A percentile compares a stretch with the other conserved stretches of the same genome.
Conservation (phyloP, 2,113 vertebrate species). For the Mastomys natalensis region DNA sequence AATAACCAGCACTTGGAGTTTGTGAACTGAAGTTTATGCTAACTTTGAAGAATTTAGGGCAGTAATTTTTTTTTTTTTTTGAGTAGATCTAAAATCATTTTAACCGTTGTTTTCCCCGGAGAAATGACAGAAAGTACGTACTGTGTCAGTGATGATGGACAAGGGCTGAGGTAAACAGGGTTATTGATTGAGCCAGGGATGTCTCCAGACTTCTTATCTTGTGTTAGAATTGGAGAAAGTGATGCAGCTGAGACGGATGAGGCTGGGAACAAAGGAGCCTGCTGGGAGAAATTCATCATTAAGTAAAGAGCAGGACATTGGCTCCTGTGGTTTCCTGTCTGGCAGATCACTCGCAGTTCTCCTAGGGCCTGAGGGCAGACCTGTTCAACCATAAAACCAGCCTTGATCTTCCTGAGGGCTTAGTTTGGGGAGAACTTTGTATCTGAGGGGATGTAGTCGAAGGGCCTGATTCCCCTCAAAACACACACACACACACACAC, state of each 20-base stretch:
- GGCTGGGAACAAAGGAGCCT: neutral
- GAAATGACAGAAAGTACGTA: neutral
- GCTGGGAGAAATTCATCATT: neutral
- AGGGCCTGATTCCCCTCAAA: neutral
- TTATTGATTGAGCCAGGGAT: neutral
- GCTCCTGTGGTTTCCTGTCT: neutral
- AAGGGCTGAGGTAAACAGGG: neutral
- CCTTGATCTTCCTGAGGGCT: neutral
- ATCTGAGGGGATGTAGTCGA: accelerated
- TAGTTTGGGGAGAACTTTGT: neutral
- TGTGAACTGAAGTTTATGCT: neutral
- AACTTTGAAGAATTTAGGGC: slow-evolving; percentile 1
- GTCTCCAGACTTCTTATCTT: neutral
- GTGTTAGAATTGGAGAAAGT: neutral
- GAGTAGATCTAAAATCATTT: slow-evolving; percentile 24
- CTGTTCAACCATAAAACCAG: accelerated
- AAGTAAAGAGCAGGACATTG: neutral
- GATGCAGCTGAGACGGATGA: neutral
- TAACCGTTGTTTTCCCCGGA: neutral
- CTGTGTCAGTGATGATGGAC: neutral
- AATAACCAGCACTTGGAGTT: neutral
- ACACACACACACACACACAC: neutral
- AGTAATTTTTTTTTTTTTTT: neutral
- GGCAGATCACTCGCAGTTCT: no score
- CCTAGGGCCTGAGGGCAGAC: neutral